These are phyloP conservation scores for Chalcosyrphus nemorum DNA, from an alignment of 2,888 invertebrate genomes.

Conservation along the genomic window DNA sequence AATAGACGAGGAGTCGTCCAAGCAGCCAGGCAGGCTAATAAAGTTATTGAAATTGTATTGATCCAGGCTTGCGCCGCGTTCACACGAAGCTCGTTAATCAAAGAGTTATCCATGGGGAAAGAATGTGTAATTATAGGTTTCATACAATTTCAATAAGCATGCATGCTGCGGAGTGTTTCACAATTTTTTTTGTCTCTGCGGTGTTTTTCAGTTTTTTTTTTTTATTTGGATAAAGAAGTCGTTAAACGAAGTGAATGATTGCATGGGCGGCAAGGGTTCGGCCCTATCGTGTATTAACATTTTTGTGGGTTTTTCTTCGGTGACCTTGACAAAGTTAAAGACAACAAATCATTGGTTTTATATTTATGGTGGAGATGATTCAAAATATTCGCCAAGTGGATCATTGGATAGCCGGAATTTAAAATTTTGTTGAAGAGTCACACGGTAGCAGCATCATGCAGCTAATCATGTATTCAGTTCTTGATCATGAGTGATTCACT, in stretches of 20 bases:
- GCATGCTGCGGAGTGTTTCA: slow-evolving; percentile 43
- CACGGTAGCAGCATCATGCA: slow-evolving; percentile 41
- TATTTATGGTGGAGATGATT: slow-evolving; percentile 31
- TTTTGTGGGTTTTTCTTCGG: slow-evolving; percentile 42
- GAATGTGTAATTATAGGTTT: slow-evolving; percentile 60
- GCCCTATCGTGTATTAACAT: slow-evolving; percentile 48
- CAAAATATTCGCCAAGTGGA: slow-evolving; percentile 38
- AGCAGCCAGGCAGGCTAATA: slow-evolving; percentile 32
- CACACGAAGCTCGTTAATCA: slow-evolving; percentile 47
- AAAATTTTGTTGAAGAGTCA: slow-evolving; percentile 8
- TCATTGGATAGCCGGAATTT: slow-evolving; percentile 20
- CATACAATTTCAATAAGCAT: slow-evolving; percentile 24
- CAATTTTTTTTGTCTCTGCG: slow-evolving; percentile 5
- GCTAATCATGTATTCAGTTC: slow-evolving; percentile 58
- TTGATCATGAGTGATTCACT: slow-evolving; percentile 56
- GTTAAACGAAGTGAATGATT: slow-evolving; percentile 48
- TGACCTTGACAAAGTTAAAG: slow-evolving; percentile 38
- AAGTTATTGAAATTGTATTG: slow-evolving; percentile 36
- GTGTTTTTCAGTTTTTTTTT: not conserved
- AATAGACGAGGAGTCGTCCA: slow-evolving; percentile 13
- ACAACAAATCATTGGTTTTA: slow-evolving; percentile 47
- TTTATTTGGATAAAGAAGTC: slow-evolving; percentile 14
- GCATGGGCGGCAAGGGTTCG: slow-evolving; percentile 51
- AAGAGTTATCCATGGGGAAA: slow-evolving; percentile 45
- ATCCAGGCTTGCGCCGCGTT: not conserved